phyloP scores from a whole-genome alignment of 2,797 vertebrate species.

The Lacerta viridis region DNA sequence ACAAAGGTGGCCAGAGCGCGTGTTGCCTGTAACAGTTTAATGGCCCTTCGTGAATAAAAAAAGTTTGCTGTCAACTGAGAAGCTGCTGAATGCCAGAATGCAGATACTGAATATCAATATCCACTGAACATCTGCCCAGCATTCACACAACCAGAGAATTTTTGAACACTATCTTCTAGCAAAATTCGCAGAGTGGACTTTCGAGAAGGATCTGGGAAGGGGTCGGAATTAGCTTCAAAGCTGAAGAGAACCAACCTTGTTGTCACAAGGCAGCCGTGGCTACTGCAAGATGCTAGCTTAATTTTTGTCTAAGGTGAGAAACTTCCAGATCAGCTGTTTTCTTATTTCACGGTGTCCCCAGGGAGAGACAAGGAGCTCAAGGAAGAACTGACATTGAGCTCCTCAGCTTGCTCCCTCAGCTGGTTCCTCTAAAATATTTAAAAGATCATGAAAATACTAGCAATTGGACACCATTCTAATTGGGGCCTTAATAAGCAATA shows the following conservation, averaged over 20 bases:
- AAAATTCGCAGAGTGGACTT: neutral
- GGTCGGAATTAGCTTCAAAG: neutral
- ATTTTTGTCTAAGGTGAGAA: neutral
- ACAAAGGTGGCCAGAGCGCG: conserved; percentile 1
- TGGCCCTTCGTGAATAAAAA: neutral
- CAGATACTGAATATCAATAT: neutral
- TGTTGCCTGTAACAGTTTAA: neutral
- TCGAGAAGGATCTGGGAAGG: neutral
- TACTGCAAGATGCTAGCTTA: neutral
- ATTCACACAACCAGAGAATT: neutral
- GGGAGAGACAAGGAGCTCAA: too few relatives aligned
- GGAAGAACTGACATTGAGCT: too few relatives aligned
- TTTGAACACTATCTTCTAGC: neutral
- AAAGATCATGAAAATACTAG: neutral
- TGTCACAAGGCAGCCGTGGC: neutral
- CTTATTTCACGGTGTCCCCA: too few relatives aligned
- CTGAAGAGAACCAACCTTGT: neutral
- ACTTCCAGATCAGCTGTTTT: neutral
- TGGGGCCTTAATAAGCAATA: neutral
- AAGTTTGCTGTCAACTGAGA: neutral
- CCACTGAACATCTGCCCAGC: neutral
- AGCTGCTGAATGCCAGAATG: neutral
- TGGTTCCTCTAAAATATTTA: neutral
- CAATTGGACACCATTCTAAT: neutral
- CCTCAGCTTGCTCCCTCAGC: too few relatives aligned